Evolutionary conservation across 2,888 invertebrate species (phyloP), one percentile per base, ranked within the genome.

Genomic region (Lapara coniferarum): DNA sequence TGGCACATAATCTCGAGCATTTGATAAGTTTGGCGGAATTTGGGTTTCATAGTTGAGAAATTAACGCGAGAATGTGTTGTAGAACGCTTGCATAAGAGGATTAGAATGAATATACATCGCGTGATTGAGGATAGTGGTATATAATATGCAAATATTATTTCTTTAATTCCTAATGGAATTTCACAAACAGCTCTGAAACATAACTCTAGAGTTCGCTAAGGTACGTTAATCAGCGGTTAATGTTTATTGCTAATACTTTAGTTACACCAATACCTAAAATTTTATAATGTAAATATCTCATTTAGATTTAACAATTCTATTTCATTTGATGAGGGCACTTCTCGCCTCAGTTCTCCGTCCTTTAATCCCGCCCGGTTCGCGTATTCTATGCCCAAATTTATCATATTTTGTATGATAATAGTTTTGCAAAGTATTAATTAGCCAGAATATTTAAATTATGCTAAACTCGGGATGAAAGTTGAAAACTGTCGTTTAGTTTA

Each of bases 1-100:
- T 80, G 70, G 69, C 70, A 69, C 66, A 71, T 75, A 74, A 81
- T 78, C 77, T 78, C 75, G 75, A 78, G 79, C 76, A 79, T 82
- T 78, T 75, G 75, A 75, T 73, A 76, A 72, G 69, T 72, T 74
- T 71, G 71, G 67, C 70, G 67, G 19, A 66, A 19, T 63, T 69
- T 55, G 37, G 14, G 44, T 52, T 46, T 51, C 16, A 37, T 52
- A 30, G 14, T 14, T 3, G 63, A 19, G 63, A 49, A 49, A 49
- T 49, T 63, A 2, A 46, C 46, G 19, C 13, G 7, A 52, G 30
- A 63, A 46, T 49, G n/a, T 63, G 56, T 37, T 25, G 25, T 25
- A 25, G 8, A 37, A 8, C 37, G 37, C 37, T 37, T 37, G 37
- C 37, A 37, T 37, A 37, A 37, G 37, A 37, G 37, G 37, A 37